phyloP scores from a whole-genome alignment of 1,140 invertebrate genomes.

The Drosophila punjabiensis region DNA sequence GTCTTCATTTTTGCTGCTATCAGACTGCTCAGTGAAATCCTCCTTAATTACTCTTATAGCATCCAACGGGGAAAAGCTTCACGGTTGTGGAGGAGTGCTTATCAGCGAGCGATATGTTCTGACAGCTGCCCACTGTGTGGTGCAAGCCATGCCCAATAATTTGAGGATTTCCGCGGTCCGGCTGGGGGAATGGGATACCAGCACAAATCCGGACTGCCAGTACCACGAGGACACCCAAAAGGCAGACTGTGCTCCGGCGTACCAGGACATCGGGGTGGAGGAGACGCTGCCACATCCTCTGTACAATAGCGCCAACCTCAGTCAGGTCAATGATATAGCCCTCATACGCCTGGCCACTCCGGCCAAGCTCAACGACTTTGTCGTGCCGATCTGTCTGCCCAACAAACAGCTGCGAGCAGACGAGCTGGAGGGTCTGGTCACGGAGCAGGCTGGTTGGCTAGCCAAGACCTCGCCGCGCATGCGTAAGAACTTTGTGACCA shows the following conservation, averaged over 20 bases:
- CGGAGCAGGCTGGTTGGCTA: conserved; percentile 93
- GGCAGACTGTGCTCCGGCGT: conserved; percentile 86
- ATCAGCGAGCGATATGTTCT: conserved; percentile 86
- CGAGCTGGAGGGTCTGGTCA: conserved; percentile 86
- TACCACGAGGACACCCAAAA: conserved; percentile 11
- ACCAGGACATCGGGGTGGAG: conserved; percentile 88
- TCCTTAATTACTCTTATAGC: conserved; percentile 21
- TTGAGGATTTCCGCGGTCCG: conserved; percentile 85
- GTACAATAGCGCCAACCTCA: conserved; percentile 86
- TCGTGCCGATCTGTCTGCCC: conserved; percentile 94
- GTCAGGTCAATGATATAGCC: conserved; percentile 89
- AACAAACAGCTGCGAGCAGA: conserved; percentile 79
- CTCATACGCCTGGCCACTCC: conserved; percentile 88
- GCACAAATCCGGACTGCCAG: conserved; percentile 75
- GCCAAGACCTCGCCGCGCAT: conserved; percentile 88
- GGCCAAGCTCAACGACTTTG: conserved; percentile 83
- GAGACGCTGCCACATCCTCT: conserved; percentile 88
- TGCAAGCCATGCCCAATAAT: conserved; percentile 75
- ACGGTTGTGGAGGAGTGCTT: conserved; percentile 87
- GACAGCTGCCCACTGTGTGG: conserved; percentile 87
- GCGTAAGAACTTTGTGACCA: conserved; percentile 84
- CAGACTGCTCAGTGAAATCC: neutral
- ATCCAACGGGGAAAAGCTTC: conserved; percentile 60
- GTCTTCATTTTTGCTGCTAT: conserved; percentile 3
- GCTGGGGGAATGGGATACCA: conserved; percentile 82